Percentiles rank a stretch among this genome's conserved stretches.
Conservation (phyloP, 2,797 vertebrate genomes). For the Etheostoma perlongum region DNA sequence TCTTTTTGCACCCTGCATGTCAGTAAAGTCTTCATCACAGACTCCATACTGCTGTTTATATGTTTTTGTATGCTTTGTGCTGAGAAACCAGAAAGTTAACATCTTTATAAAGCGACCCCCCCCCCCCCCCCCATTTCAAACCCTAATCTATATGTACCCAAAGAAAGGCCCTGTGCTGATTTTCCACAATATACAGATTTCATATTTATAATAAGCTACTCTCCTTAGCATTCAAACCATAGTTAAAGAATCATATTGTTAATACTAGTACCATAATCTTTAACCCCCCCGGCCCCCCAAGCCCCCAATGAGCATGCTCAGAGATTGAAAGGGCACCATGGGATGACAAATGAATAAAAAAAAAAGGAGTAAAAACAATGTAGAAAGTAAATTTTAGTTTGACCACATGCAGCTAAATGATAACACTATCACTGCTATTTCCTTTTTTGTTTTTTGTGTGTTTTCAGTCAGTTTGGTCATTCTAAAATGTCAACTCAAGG, state of each 20-base stretch:
- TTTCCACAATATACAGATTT: constrained; percentile 90
- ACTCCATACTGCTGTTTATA: constrained; percentile 78
- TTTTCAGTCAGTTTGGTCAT: constrained; percentile 21
- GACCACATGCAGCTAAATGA: constrained; percentile 59
- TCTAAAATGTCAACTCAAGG: constrained; percentile 26
- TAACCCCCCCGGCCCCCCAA: constrained; percentile 73
- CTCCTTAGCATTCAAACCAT: constrained; percentile 90
- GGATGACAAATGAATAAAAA: constrained; percentile 58
- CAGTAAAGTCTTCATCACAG: constrained; percentile 76
- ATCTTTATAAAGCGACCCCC: constrained; percentile 83
- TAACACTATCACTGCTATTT: constrained; percentile 47
- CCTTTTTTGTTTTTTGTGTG: neutral
- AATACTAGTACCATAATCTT: constrained; percentile 86
- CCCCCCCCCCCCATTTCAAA: constrained; percentile 56
- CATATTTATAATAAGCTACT: constrained; percentile 91
- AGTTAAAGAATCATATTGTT: constrained; percentile 87
- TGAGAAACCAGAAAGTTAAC: constrained; percentile 88
- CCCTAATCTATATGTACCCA: constrained; percentile 76
- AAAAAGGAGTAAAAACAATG: constrained; percentile 65
- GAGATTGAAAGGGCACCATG: constrained; percentile 81
- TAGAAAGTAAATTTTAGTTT: constrained; percentile 51
- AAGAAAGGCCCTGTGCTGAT: constrained; percentile 88
- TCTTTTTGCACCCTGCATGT: constrained; percentile 78
- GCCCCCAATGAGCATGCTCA: constrained; percentile 86
- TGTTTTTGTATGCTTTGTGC: constrained; percentile 86